Conservation (phyloP, 2,888 invertebrate genomes). For the Itoplectis maculator region DNA sequence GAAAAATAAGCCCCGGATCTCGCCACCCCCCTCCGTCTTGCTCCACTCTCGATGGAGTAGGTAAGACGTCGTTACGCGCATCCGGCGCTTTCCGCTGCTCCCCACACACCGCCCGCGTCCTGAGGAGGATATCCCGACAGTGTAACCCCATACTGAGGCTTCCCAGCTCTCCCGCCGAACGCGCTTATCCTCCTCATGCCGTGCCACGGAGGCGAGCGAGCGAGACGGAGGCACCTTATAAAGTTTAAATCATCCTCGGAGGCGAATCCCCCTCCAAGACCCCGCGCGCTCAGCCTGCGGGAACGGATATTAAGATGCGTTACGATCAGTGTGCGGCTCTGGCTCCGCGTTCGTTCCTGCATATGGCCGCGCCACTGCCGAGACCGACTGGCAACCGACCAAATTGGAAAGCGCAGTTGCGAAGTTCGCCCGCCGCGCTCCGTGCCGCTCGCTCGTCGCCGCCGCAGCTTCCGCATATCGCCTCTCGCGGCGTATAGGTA, state of each 20-base stretch:
- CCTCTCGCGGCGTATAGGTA: conserved; percentile 38
- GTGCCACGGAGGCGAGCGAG: conserved; percentile 44
- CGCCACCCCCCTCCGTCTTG: conserved; percentile 61
- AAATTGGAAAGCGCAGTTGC: conserved; percentile 81
- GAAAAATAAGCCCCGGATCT: conserved; percentile 80
- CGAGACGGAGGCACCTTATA: conserved; percentile 71
- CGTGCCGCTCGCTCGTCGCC: conserved; percentile 44
- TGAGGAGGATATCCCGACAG: conserved; percentile 56
- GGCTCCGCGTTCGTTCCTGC: conserved; percentile 69
- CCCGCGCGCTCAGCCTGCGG: conserved; percentile 53
- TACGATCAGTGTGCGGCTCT: conserved; percentile 70
- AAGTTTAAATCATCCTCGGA: conserved; percentile 76
- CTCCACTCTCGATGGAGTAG: conserved; percentile 78
- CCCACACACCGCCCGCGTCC: conserved; percentile 69
- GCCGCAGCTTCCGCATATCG: conserved; percentile 52
- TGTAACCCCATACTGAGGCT: conserved; percentile 48
- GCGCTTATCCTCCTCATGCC: conserved; percentile 57
- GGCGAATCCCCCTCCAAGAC: conserved; percentile 52
- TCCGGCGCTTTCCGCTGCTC: conserved; percentile 77
- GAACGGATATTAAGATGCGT: conserved; percentile 80
- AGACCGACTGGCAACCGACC: conserved; percentile 79
- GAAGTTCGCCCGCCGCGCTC: conserved; percentile 72
- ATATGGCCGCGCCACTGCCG: conserved; percentile 66
- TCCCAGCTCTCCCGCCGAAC: conserved; percentile 47
- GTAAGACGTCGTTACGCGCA: conserved; percentile 84